Evolutionary conservation across 2,888 invertebrate genomes (phyloP).

Genomic region (Adelognathus sp.): DNA sequence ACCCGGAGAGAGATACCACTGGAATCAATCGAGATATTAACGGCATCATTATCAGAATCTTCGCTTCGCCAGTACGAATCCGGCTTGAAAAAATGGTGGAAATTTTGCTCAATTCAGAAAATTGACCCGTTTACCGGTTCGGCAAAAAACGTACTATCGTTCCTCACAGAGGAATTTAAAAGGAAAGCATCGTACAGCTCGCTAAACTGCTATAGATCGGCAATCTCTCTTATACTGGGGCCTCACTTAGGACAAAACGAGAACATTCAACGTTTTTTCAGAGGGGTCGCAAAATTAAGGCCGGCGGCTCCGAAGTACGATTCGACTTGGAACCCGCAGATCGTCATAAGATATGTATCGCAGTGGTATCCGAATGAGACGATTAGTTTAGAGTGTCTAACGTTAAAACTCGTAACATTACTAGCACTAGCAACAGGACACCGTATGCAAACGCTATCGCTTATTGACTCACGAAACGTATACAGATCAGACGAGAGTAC

Average conservation of each 20-base stretch:
- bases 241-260: neutral
- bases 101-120: neutral
- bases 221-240: neutral
- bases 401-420: conserved; percentile 11
- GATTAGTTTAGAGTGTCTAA: neutral
- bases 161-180: neutral
- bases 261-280: neutral
- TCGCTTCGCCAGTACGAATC: conserved; percentile 24
- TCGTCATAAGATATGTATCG: neutral
- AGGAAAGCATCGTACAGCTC: neutral
- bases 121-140: neutral
- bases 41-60: conserved; percentile 28
- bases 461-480: neutral
- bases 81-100: conserved; percentile 25
- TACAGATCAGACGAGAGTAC: neutral
- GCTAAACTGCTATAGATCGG: neutral
- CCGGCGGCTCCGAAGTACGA: neutral
- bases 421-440: conserved; percentile 24
- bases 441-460: conserved; percentile 29
- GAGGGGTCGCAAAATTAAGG: neutral
- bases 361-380: neutral
- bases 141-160: neutral
- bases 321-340: neutral
- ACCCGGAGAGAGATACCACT: conserved; percentile 10
- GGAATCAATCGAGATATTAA: conserved; percentile 18